Evolutionary conservation across 2,113 vertebrate genomes (phyloP).

Genomic region (Cisticola juncidis): DNA sequence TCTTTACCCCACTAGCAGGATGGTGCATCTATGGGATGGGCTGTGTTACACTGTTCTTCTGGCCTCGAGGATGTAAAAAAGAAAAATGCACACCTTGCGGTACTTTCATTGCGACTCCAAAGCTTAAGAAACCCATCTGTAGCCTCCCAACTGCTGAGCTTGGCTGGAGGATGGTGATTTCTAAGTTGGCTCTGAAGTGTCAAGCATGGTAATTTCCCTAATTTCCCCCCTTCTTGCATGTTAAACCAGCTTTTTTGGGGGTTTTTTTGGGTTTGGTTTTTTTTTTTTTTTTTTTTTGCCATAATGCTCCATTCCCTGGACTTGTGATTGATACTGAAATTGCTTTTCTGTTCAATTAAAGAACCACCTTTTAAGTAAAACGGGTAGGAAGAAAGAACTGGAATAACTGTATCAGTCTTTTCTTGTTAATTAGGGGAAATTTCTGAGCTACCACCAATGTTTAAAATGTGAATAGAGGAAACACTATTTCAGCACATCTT

Average conservation of each 20-base stretch:
- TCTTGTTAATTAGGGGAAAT: not conserved
- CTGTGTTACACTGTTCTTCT: not conserved
- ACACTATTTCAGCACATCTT: not conserved
- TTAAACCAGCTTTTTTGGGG: not conserved
- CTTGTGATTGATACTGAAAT: not conserved
- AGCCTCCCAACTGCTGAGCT: not conserved
- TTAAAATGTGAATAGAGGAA: not conserved
- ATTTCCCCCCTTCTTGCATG: not conserved
- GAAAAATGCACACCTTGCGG: rapidly evolving
- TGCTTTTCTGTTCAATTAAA: conserved; percentile 20
- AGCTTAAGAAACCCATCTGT: not conserved
- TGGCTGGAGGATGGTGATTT: not conserved
- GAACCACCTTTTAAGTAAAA: not conserved
- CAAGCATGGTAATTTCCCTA: not conserved
- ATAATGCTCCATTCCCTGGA: not conserved
- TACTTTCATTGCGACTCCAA: not conserved
- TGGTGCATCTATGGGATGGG: not conserved
- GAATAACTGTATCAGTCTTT: not conserved
- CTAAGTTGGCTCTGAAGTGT: not conserved
- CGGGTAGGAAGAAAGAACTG: not conserved
- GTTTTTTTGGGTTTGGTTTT: too few species aligned
- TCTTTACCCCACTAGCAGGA: not conserved
- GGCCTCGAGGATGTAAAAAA: not conserved
- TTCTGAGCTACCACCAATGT: not conserved
- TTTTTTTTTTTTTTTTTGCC: not conserved